Evolutionary conservation across 2,113 vertebrate genomes (phyloP).

Genomic region (Labeo catla): DNA sequence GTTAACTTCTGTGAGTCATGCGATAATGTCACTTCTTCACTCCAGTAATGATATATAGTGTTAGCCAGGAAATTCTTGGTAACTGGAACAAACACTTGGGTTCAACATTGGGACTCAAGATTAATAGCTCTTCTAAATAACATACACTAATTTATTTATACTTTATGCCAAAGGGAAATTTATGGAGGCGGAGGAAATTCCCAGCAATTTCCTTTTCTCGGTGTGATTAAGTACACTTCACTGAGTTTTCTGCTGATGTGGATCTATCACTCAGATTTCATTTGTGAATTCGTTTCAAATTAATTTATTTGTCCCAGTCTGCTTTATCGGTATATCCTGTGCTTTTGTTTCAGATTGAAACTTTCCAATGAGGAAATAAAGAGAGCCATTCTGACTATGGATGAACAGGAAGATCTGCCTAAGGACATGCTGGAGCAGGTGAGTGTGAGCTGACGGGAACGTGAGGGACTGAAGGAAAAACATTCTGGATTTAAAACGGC

Average conservation of each 20-base stretch:
- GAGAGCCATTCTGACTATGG: constrained; percentile 96
- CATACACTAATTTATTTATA: constrained; percentile 14
- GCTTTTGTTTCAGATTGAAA: constrained; percentile 84
- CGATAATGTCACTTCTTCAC: neutral
- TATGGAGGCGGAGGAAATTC: constrained; percentile 28
- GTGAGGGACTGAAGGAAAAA: neutral
- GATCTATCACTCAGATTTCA: constrained; percentile 15
- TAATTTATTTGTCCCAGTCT: constrained; percentile 38
- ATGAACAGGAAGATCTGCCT: constrained; percentile 96
- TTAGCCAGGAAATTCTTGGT: constrained; percentile 36
- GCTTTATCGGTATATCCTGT: constrained; percentile 39
- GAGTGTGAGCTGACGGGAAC: constrained; percentile 37
- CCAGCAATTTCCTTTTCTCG: neutral
- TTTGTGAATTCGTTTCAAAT: constrained; percentile 12
- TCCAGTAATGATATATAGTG: constrained; percentile 24
- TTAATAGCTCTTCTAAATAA: constrained; percentile 31
- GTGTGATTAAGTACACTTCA: constrained; percentile 16
- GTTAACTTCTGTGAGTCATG: constrained; percentile 8
- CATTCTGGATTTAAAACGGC: neutral
- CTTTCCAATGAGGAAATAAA: constrained; percentile 98
- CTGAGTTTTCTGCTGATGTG: constrained; percentile 9
- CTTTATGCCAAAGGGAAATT: constrained; percentile 23
- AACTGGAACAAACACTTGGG: constrained; percentile 40
- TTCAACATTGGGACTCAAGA: constrained; percentile 7
- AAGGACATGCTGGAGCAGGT: constrained; percentile 99